These are phyloP conservation scores for Drosophila aldrichi DNA, from an alignment of 2,888 invertebrate species.

Conservation along the genomic window DNA sequence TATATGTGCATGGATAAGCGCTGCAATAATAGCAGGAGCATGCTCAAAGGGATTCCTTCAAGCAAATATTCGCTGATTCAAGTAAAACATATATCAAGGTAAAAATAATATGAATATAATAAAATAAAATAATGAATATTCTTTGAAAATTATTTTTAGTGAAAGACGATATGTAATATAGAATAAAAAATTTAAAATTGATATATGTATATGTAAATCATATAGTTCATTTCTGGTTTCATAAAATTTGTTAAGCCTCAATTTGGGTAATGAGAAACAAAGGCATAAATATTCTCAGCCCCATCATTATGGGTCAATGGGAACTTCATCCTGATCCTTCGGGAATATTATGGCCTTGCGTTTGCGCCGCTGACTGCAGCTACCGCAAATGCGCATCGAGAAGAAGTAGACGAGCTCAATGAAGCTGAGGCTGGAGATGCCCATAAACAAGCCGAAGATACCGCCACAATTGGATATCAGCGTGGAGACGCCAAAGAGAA, in stretches of 20 bases:
- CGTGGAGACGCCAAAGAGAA: slow-evolving; percentile 89
- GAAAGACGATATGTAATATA: no score
- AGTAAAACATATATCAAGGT: not conserved
- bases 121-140: no score
- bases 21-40: not conserved
- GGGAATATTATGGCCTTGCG: slow-evolving; percentile 51
- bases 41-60: not conserved
- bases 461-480: slow-evolving; percentile 90
- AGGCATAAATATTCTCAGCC: no score
- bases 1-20: no score
- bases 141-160: no score
- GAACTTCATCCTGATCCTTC: slow-evolving; percentile 35
- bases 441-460: slow-evolving; percentile 86
- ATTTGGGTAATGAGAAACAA: no score
- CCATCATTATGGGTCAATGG: slow-evolving; percentile 25
- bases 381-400: slow-evolving; percentile 84
- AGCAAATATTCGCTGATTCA: not conserved
- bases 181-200: no score
- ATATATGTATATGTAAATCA: no score
- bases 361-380: slow-evolving; percentile 71
- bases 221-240: no score
- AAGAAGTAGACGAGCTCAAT: slow-evolving; percentile 87
- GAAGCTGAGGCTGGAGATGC: slow-evolving; percentile 84
- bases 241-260: no score
- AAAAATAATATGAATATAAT: not conserved